These are phyloP conservation scores for Clarias laeviceps DNA, from an alignment of 2,797 vertebrate species.

Conservation along the genomic window DNA sequence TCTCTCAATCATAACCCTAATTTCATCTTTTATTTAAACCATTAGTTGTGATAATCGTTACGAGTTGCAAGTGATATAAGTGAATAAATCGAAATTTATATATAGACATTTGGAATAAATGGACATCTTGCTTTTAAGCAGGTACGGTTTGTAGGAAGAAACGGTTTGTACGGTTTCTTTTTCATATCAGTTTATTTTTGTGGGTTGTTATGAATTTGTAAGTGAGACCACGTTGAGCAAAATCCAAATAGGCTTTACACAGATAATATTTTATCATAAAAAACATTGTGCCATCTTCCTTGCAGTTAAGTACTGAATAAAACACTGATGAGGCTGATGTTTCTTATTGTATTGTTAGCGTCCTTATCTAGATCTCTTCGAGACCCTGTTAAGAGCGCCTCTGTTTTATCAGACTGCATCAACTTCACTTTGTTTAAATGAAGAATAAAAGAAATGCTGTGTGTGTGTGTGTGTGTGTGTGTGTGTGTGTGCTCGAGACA, in stretches of 20 bases:
- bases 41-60: background rate
- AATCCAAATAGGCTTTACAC: background rate
- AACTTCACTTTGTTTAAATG: constrained; percentile 79
- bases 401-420: constrained; percentile 74
- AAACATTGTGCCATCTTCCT: background rate
- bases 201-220: background rate
- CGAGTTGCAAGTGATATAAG: background rate
- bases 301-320: background rate
- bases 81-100: too few species aligned
- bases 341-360: background rate
- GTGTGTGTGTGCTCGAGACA: constrained; percentile 59
- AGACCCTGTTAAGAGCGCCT: constrained; percentile 60
- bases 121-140: background rate
- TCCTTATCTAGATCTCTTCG: background rate
- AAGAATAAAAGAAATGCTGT: constrained; percentile 73
- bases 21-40: background rate
- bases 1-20: background rate
- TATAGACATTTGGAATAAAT: background rate
- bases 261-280: background rate
- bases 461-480: constrained; percentile 46
- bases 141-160: background rate
- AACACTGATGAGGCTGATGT: background rate
- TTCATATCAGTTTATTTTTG: background rate
- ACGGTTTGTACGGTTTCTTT: too few species aligned
- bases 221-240: background rate